Evolutionary conservation across 2,797 vertebrate genomes (phyloP).

Genomic region (Phylloscopus collybita): DNA sequence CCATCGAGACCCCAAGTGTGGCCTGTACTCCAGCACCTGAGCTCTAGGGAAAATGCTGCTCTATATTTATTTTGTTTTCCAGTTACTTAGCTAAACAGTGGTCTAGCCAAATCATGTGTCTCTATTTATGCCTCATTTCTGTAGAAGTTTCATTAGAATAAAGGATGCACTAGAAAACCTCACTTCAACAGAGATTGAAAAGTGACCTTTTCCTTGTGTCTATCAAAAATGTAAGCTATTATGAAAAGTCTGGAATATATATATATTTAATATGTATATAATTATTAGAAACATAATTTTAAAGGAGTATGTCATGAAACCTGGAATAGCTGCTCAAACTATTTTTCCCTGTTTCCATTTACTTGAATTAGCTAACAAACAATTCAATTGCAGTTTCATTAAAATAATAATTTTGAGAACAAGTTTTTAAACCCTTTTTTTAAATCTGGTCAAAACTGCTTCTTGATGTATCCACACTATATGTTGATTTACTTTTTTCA

Average conservation of each 20-base stretch:
- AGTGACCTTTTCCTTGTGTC: not conserved
- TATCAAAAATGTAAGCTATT: not conserved
- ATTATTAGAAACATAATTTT: not conserved
- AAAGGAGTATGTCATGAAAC: not conserved
- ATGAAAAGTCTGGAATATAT: not conserved
- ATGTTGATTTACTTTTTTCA: not conserved
- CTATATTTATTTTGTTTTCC: not conserved
- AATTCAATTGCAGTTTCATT: not conserved
- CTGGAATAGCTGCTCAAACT: not conserved
- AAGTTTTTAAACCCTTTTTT: not conserved
- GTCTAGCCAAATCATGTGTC: not conserved
- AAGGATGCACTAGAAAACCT: not conserved
- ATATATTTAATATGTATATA: not conserved
- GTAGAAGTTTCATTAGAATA: not conserved
- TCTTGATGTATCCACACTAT: not conserved
- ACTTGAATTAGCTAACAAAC: not conserved
- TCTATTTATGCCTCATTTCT: not conserved
- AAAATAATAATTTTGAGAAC: not conserved
- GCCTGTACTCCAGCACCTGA: not conserved
- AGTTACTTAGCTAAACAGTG: not conserved
- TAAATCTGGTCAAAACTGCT: not conserved
- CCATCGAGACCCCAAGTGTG: fast-evolving
- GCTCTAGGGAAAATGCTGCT: not conserved
- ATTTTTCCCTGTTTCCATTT: not conserved
- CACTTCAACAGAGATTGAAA: not conserved